Conservation (phyloP, 2,888 invertebrate genomes). For the Tetranychus truncatus region DNA sequence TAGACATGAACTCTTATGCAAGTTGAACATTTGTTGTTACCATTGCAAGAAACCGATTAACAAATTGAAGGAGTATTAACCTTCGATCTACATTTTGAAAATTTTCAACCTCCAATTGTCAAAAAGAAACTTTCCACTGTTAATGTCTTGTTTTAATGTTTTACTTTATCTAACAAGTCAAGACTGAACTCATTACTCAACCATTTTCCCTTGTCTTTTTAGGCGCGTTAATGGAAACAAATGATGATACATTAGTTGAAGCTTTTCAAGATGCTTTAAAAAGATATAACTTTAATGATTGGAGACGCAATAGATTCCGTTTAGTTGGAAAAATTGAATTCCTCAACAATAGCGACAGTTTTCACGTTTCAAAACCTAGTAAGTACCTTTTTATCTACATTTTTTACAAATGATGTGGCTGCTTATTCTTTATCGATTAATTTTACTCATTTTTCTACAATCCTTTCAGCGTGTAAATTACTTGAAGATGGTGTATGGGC, state of each 20-base stretch:
- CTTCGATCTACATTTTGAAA: no score
- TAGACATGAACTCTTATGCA: no score
- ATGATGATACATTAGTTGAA: background rate
- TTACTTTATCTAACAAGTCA: background rate
- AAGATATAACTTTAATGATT: background rate
- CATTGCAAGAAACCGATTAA: no score
- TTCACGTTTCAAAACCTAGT: background rate
- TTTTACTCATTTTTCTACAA: background rate
- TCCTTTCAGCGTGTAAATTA: background rate
- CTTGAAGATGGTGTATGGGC: background rate
- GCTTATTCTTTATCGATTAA: no score
- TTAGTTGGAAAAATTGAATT: background rate
- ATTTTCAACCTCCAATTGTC: no score
- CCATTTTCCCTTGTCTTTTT: background rate
- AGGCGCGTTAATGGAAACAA: conserved; percentile 6
- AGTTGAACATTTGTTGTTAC: no score
- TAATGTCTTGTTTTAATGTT: background rate
- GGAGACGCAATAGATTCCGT: background rate
- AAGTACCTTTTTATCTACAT: background rate
- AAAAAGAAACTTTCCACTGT: no score
- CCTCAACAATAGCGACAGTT: background rate
- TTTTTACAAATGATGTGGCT: background rate
- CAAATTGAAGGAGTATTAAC: no score
- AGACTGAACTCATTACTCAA: background rate
- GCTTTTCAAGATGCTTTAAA: conserved; percentile 3